Percentiles rank a stretch among this genome's conserved stretches.
These are phyloP conservation scores for Panagrolaimus sp. DNA, from an alignment of 1,140 invertebrate genomes.

Conservation along the genomic window DNA sequence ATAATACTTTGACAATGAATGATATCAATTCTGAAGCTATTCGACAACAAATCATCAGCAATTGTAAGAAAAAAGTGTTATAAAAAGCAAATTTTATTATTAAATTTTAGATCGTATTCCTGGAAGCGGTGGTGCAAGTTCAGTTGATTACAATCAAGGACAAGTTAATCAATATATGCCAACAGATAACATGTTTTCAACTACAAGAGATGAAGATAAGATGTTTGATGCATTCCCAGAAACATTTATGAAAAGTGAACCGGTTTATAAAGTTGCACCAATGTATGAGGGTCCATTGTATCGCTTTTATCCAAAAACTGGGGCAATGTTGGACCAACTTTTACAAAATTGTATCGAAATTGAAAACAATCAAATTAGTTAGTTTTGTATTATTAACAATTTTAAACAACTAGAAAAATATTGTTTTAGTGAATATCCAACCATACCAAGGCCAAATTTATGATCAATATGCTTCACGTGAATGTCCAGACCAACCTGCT, in stretches of 20 bases:
- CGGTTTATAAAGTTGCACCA: conserved; percentile 54
- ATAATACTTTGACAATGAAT: conserved; percentile 40
- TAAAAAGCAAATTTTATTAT: neutral
- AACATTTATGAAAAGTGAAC: conserved; percentile 42
- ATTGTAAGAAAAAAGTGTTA: conserved; percentile 26
- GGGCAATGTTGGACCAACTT: conserved; percentile 33
- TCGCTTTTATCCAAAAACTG: conserved; percentile 39
- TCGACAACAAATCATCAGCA: conserved; percentile 42
- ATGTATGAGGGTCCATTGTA: conserved; percentile 43
- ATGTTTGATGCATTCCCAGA: conserved; percentile 58
- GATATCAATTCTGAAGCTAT: conserved; percentile 43
- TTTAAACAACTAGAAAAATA: neutral
- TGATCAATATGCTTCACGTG: conserved; percentile 39
- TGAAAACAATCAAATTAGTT: conserved; percentile 17
- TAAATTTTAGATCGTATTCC: conserved; percentile 35
- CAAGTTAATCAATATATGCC: conserved; percentile 46
- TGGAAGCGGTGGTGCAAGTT: conserved; percentile 38
- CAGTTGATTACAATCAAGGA: conserved; percentile 36
- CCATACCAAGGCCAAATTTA: conserved; percentile 46
- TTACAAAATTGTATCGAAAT: conserved; percentile 36
- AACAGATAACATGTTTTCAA: conserved; percentile 55
- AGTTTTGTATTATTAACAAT: conserved; percentile 2
- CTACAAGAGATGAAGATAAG: conserved; percentile 54
- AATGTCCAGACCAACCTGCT: conserved; percentile 55
- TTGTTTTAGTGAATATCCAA: conserved; percentile 51